Base-by-base conservation (phyloP, 2,888 invertebrate genomes). In the Ornithoptera priamus region DNA sequence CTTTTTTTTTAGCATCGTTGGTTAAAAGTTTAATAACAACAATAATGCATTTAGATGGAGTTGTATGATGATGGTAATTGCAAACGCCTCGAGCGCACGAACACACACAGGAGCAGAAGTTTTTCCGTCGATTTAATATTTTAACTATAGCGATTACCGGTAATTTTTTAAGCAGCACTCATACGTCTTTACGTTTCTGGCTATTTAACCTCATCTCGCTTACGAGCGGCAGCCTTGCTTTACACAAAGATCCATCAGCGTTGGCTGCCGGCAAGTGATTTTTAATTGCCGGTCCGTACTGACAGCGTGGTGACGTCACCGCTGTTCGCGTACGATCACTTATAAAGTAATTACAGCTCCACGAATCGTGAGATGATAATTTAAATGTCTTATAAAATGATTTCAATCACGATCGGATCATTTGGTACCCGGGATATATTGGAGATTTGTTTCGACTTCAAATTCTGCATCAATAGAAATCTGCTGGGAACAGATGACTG, bases 141-240 rank as follows among this genome's bases (percentile, higher is more conserved):
- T 73, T 74, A 75, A 79, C 74, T 69, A 75, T 71, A 72, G 73
- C 72, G 75, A 80, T 80, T 81, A 78, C 76, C 67, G 74, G 79
- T 76, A 79, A 81, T 82, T 80, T 80, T 74, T 77, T 75, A 75
- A 71, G 76, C 72, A 72, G 76, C 39, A 76, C 75, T 76, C 74
- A 75, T 75, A 76, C 72, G 75, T 77, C 77, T 77, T 84, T 82
- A 80, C 80, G 80, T 80, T 75, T 78, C 73, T 46, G 46, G 66
- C 53, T 63, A 68, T 75, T 75, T 74, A 69, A 69, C 65, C 70
- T 65, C 67, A 71, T 46, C 53, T 65, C 62, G 71, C 71, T 70
- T 71, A 73, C 72, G 72, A 71, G 72, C 71, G 75, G 46, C 17
- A 50, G 15, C 50, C 50, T 50, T 18, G 50, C 50, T 15, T 15